These are phyloP conservation scores for Pogona vitticeps DNA, from an alignment of 2,113 vertebrate species.

Conservation along the genomic window DNA sequence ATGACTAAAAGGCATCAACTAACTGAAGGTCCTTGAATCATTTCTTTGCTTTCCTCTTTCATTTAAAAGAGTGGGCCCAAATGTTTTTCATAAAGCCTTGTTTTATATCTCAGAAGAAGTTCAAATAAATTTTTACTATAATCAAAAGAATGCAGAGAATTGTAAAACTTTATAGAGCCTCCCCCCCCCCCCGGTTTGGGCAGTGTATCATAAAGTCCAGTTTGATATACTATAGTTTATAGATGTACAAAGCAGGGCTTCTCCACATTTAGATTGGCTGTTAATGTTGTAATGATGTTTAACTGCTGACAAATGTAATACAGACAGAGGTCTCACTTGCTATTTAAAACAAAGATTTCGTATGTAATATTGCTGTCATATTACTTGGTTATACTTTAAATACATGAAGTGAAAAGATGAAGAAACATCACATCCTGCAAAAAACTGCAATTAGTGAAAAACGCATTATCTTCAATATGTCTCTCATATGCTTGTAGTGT, in stretches of 20 bases:
- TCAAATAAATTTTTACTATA: slow-evolving; percentile 62
- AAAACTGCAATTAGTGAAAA: slow-evolving; percentile 40
- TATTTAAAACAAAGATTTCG: neutral
- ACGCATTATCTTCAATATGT: slow-evolving; percentile 35
- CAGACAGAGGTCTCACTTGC: slow-evolving; percentile 34
- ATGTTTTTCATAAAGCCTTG: slow-evolving; percentile 54
- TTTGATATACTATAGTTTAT: slow-evolving; percentile 64
- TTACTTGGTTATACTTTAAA: slow-evolving; percentile 15
- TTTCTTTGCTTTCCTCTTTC: slow-evolving; percentile 10
- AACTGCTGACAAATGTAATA: slow-evolving; percentile 63
- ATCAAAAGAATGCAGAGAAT: slow-evolving; percentile 69
- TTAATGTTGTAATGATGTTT: slow-evolving; percentile 58
- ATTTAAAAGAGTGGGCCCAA: slow-evolving; percentile 12
- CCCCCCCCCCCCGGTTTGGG: slow-evolving; percentile 33
- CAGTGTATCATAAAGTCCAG: slow-evolving; percentile 37
- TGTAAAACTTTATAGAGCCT: slow-evolving; percentile 57
- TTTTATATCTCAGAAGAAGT: slow-evolving; percentile 54
- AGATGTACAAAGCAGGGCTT: slow-evolving; percentile 47
- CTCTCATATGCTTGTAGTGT: neutral
- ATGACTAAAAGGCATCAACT: accelerated
- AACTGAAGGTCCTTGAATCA: neutral
- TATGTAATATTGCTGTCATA: slow-evolving; percentile 36
- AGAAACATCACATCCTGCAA: slow-evolving; percentile 10
- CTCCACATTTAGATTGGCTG: slow-evolving; percentile 47
- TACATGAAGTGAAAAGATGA: slow-evolving; percentile 21